Evolutionary conservation across 2,113 vertebrate genomes (phyloP).

Genomic region (Egretta garzetta): DNA sequence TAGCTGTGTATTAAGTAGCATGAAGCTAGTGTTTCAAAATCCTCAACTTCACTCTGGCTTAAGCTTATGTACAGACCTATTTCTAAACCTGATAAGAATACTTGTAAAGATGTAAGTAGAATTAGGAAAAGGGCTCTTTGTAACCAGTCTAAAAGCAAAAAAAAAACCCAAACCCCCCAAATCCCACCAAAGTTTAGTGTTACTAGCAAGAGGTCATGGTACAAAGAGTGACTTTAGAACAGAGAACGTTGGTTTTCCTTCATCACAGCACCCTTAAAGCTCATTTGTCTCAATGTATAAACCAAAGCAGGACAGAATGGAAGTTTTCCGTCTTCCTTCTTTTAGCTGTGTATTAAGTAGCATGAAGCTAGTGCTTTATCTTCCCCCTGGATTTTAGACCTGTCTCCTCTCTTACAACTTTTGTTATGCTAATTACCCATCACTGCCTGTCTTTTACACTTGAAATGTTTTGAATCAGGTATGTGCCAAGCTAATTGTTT

Average conservation of each 20-base stretch:
- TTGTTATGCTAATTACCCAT: not conserved
- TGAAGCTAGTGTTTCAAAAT: not conserved
- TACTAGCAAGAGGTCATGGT: not conserved
- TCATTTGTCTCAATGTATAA: not conserved
- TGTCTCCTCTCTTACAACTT: not conserved
- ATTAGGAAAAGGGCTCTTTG: not conserved
- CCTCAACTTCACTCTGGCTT: not conserved
- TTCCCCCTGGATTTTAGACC: not conserved
- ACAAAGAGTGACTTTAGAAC: not conserved
- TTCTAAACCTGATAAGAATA: not conserved
- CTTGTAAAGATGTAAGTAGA: not conserved
- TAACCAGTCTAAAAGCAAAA: not conserved
- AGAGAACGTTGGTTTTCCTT: not conserved
- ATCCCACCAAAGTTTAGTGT: not conserved
- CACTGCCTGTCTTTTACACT: not conserved
- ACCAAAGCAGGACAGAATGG: not conserved
- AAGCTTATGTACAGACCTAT: not conserved
- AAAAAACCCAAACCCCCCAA: not conserved
- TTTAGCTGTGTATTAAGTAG: not conserved
- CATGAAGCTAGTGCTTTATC: not conserved
- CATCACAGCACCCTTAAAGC: not conserved
- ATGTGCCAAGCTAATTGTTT: not conserved
- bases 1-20: not conserved
- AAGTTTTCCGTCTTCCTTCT: not conserved
- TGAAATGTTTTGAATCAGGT: constrained; percentile 18